A percentile compares a stretch with the other conserved stretches of the same genome.
These are phyloP conservation scores for Willowsia nigromaculata DNA, from an alignment of 2,888 invertebrate species.

Conservation along the genomic window DNA sequence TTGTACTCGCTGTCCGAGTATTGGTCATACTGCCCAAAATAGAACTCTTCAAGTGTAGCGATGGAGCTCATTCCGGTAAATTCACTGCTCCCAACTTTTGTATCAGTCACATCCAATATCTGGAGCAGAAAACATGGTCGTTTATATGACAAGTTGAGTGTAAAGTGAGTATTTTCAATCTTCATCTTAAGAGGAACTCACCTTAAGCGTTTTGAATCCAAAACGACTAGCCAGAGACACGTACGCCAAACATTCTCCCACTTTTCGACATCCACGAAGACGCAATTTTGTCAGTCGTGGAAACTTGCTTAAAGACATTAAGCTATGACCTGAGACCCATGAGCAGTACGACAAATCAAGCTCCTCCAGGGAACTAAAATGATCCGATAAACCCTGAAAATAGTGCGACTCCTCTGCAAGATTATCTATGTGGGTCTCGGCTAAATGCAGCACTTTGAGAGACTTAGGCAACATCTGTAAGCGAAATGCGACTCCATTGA, in stretches of 20 bases:
- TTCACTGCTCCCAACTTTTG: constrained; percentile 75
- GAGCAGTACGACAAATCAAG: constrained; percentile 76
- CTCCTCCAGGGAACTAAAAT: constrained; percentile 72
- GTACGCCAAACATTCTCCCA: constrained; percentile 78
- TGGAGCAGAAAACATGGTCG: too few species aligned
- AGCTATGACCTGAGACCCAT: constrained; percentile 76
- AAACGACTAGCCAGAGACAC: constrained; percentile 75
- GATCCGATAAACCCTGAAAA: constrained; percentile 72
- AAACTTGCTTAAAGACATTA: constrained; percentile 77
- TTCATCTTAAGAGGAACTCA: too few species aligned
- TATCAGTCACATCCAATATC: constrained; percentile 77
- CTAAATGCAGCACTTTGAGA: constrained; percentile 74
- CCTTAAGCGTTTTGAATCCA: constrained; percentile 77
- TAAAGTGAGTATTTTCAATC: not conserved
- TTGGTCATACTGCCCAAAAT: constrained; percentile 77
- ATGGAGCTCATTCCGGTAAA: constrained; percentile 74
- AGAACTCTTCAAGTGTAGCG: constrained; percentile 76
- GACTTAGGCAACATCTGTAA: constrained; percentile 73
- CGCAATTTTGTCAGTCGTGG: constrained; percentile 67
- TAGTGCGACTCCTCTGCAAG: constrained; percentile 73
- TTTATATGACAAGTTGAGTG: not conserved
- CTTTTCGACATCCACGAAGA: constrained; percentile 75
- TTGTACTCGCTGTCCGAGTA: constrained; percentile 63
- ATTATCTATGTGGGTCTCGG: constrained; percentile 72
- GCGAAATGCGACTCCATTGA: constrained; percentile 70